phyloP scores from a whole-genome alignment of 2,888 invertebrate species.

The Cephus sareptanus region DNA sequence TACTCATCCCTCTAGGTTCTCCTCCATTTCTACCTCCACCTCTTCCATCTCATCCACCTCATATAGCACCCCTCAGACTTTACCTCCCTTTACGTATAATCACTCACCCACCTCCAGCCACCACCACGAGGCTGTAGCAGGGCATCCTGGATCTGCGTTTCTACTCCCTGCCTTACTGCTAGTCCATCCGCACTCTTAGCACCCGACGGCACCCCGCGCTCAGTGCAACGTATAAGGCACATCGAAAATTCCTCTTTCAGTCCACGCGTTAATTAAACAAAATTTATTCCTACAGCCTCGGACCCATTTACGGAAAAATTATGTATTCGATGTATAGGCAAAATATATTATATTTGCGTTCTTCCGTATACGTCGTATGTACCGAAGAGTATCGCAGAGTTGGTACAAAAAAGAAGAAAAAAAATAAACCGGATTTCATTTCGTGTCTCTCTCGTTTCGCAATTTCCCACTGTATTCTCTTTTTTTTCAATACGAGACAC shows the following conservation, averaged over 20 bases:
- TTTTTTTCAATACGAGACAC: background rate
- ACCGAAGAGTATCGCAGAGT: background rate
- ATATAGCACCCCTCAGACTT: background rate
- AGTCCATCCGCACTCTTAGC: conserved; percentile 15
- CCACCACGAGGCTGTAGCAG: background rate
- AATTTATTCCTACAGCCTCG: conserved; percentile 16
- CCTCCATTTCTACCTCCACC: background rate
- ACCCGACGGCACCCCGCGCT: conserved; percentile 30
- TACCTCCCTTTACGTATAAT: background rate
- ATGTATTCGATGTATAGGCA: no score
- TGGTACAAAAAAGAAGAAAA: background rate
- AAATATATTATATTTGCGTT: no score
- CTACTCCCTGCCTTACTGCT: background rate
- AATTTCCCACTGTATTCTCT: background rate
- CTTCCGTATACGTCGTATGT: no score
- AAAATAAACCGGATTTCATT: background rate
- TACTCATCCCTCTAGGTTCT: background rate
- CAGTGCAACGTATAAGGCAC: conserved; percentile 30
- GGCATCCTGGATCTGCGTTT: background rate
- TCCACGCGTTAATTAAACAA: conserved; percentile 42
- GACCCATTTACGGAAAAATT: background rate
- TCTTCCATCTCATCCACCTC: background rate
- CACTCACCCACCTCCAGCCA: background rate
- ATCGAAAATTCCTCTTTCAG: conserved; percentile 43
- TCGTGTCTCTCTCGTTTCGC: background rate